Evolutionary conservation across 2,797 vertebrate species (phyloP), one percentile per base, ranked within the genome.

Genomic region (Thamnophis elegans): DNA sequence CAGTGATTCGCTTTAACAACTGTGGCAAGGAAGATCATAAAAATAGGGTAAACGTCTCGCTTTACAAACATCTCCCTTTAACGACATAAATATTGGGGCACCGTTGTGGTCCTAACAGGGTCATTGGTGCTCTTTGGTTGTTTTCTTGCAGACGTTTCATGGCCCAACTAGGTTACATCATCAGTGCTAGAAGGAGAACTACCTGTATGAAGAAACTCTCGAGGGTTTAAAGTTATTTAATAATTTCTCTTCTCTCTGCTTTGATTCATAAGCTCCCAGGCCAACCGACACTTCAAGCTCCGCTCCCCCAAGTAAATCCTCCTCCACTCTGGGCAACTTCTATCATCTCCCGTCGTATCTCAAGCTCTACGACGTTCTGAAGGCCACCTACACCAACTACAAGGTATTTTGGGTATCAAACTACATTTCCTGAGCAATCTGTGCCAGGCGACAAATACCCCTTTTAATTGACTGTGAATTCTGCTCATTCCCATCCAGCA

Each of bases 321-420:
- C 98, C 3, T 98, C 98, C 3, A 82, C 73, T 0, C 86, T 99
- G 65, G 99, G 99, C 94, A 99, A 97, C 95, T 99, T 99, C 98
- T 99, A 98, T 95, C 99, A 99, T 96, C 98, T 99, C 87, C 99
- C 99, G 12, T 98, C 98, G 0, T 99, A 99, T 97, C 98, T 99
- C 97, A 99, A 99, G 96, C 97, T 99, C 68, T 99, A 99, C 0
- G 99, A 99, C 78, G 99, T 99, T 91, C 98, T 99, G 95, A 99
- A 99, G 97, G 99, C 99, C 56, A 99, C 99, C 0, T 98, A 99
- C 11, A 97, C 99, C 87, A 99, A 99, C 97, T 99, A 98, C 93
- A 99, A 99, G 98, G 99, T 99, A 96, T 85, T 94, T 25, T 85
- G 94, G 11, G 9, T 11, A 25, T 11, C 36, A 10, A 42, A 82